Percentiles rank a stretch among this genome's conserved stretches.
Evolutionary conservation across 2,113 vertebrate species (phyloP).

Genomic region (Upupa epops): DNA sequence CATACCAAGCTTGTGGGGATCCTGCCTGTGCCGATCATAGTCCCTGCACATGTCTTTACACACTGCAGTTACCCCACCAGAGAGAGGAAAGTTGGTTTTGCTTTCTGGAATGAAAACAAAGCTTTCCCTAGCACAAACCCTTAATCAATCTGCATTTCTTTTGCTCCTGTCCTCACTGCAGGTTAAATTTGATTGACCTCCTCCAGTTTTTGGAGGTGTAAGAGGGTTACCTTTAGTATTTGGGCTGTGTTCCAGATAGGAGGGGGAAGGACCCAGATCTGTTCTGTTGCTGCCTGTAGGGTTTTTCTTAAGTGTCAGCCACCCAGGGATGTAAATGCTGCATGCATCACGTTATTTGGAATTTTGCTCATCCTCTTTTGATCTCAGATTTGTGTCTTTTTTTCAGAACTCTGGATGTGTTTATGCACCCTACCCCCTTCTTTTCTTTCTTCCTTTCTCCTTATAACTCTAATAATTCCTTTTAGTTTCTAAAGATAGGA

Average conservation of each 20-base stretch:
- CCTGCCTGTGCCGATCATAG: not conserved
- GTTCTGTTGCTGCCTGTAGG: not conserved
- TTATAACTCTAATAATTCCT: slow-evolving; percentile 40
- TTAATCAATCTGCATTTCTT: not conserved
- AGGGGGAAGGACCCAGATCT: not conserved
- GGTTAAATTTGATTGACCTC: not conserved
- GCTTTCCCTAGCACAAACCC: not conserved
- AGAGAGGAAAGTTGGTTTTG: not conserved
- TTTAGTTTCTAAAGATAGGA: slow-evolving; percentile 65
- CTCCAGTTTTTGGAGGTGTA: not conserved
- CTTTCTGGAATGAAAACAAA: not conserved
- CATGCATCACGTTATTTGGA: slow-evolving; percentile 21
- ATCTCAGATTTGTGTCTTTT: slow-evolving; percentile 54
- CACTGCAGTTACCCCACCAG: not conserved
- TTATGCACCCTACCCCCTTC: slow-evolving; percentile 30
- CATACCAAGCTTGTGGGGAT: no score
- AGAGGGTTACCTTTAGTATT: not conserved
- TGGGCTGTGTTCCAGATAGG: not conserved
- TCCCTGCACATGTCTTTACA: not conserved
- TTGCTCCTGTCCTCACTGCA: not conserved
- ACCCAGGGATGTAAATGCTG: slow-evolving; percentile 14
- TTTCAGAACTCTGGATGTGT: slow-evolving; percentile 28
- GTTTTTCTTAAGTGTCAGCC: slow-evolving; percentile 6
- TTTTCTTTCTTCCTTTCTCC: slow-evolving; percentile 20
- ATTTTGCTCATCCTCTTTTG: slow-evolving; percentile 44